These are phyloP conservation scores for Agrilus biguttatus DNA, from an alignment of 2,888 invertebrate genomes.

Conservation along the genomic window DNA sequence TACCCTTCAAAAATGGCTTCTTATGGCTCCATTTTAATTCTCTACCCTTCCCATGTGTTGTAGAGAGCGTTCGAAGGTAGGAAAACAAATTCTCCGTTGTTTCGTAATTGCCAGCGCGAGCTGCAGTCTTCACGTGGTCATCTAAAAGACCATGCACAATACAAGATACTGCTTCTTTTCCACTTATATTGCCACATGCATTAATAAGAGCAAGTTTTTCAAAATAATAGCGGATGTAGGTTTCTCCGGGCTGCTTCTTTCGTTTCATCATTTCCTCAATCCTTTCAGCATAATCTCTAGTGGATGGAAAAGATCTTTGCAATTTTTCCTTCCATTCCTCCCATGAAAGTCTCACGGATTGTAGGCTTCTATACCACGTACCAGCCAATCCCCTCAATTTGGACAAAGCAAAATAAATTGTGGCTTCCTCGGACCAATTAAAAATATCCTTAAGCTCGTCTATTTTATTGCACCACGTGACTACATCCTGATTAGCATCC, in stretches of 20 bases:
- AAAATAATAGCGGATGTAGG: constrained; percentile 7
- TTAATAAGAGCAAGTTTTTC: constrained; percentile 8
- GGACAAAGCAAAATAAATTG: background rate
- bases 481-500: background rate
- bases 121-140: background rate
- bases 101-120: too few species aligned
- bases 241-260: constrained; percentile 4
- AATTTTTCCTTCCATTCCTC: background rate
- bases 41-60: too few species aligned
- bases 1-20: too few species aligned
- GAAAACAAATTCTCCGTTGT: too few species aligned
- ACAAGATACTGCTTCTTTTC: constrained; percentile 8
- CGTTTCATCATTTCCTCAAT: constrained; percentile 3
- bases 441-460: background rate
- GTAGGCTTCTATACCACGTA: background rate
- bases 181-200: constrained; percentile 4
- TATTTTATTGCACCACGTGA: background rate
- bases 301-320: constrained; percentile 7
- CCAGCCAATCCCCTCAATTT: background rate
- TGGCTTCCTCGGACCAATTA: background rate
- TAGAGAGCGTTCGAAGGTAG: too few species aligned
- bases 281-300: constrained; percentile 3
- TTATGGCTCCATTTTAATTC: too few species aligned
- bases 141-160: constrained; percentile 6
- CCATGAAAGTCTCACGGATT: background rate